Evolutionary conservation across 2,888 invertebrate genomes (phyloP), one percentile per base, ranked within the genome.

Genomic region (Nomada ruficornis): DNA sequence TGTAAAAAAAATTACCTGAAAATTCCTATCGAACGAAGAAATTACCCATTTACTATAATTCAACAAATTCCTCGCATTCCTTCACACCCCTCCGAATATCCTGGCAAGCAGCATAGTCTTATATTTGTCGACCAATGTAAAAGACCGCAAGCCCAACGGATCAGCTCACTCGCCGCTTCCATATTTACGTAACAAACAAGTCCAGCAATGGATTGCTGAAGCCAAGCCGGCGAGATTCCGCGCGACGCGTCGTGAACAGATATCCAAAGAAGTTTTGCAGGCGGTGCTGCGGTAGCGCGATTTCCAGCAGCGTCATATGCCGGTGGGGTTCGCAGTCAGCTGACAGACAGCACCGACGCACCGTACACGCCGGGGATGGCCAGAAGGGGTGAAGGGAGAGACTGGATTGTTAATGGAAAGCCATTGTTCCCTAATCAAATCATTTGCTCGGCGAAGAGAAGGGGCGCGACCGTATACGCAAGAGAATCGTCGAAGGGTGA

Each of bases 391-490:
- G 75, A 71, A 79, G 73, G 76, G 82, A 77, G 81, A 83, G 88
- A 85, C 88, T 89, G 90, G 89, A 88, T 91, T 92, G 93, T 94
- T 93, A 93, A 94, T 94, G 93, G 93, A 93, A 93, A 92, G 90
- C 93, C 92, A 93, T 93, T 93, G 93, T 94, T 93, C 93, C 92
- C 92, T 93, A 93, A 93, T 94, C 93, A 93, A 94, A 94, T 93
- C 92, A 93, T 93, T 93, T 92, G 93, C 91, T 91, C 90, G 89
- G 85, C 90, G 90, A 89, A 82, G 82, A 83, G 88, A 88, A 88
- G 89, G 82, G 77, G 79, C 60, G 88, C 82, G 86, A 80, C 80
- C 83, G 72, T 68, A 67, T 55, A 85, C 80, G 82, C 54, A 9
- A 54, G 54, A 7, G 20, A n/a, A 54, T n/a, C 18, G 23, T 57